Conservation (phyloP, 2,113 vertebrate genomes). For the Neogobius melanostomus region DNA sequence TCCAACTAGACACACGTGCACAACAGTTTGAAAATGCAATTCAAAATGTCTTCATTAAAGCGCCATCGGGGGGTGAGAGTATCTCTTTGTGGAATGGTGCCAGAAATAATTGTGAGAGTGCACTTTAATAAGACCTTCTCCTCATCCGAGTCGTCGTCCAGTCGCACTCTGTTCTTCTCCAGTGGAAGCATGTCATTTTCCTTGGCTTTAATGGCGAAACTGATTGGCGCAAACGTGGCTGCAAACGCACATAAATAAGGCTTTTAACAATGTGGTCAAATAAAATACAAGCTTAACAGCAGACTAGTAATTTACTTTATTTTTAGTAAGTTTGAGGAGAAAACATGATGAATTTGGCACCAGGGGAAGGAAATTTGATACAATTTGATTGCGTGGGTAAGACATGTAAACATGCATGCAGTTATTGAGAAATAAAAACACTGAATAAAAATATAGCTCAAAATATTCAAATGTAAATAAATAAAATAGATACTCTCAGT, state of each 20-base stretch:
- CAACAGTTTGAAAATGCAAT: background rate
- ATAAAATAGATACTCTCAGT: no score
- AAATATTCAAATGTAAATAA: no score
- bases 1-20: slow-evolving; percentile 10
- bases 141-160: slow-evolving; percentile 95
- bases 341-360: background rate
- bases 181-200: slow-evolving; percentile 94
- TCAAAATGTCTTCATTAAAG: background rate
- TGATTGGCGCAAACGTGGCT: slow-evolving; percentile 96
- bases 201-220: slow-evolving; percentile 96
- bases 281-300: background rate
- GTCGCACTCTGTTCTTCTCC: slow-evolving; percentile 93
- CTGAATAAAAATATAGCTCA: background rate
- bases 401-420: no score
- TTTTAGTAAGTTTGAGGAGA: background rate
- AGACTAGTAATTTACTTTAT: background rate
- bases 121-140: slow-evolving; percentile 68
- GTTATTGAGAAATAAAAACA: background rate
- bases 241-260: slow-evolving; percentile 36
- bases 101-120: background rate
- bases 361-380: background rate
- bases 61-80: no score
- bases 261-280: background rate
- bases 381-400: no score
- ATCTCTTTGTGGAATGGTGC: background rate